A percentile compares a stretch with the other conserved stretches of the same genome.
These are phyloP conservation scores for Ectropis grisescens DNA, from an alignment of 1,140 invertebrate species.

Conservation along the genomic window DNA sequence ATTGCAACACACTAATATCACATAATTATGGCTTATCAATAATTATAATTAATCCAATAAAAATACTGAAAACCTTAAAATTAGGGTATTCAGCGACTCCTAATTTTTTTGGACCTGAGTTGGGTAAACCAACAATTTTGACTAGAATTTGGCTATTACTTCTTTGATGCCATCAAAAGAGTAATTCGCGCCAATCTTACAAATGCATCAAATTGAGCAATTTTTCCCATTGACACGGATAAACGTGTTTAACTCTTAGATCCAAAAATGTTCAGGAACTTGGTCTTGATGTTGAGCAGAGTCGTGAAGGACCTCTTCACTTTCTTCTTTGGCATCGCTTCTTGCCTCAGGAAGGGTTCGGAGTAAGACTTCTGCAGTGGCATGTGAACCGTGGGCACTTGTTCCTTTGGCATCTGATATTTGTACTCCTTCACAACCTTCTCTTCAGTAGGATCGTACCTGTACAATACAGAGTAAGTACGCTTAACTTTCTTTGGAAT, in stretches of 20 bases:
- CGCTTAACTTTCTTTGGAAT: conserved; percentile 54
- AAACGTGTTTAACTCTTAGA: conserved; percentile 44
- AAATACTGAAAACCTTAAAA: no score
- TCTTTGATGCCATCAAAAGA: conserved; percentile 14
- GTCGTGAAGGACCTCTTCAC: conserved; percentile 59
- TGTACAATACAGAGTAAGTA: conserved; percentile 58
- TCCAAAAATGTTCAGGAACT: conserved; percentile 55
- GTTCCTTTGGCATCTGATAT: conserved; percentile 42
- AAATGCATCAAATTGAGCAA: conserved; percentile 66
- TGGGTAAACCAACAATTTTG: conserved; percentile 6
- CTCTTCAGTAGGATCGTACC: conserved; percentile 56
- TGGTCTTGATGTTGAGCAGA: conserved; percentile 55
- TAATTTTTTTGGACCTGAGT: no score
- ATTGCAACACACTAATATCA: conserved; percentile 28
- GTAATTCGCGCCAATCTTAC: conserved; percentile 16
- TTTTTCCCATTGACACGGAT: conserved; percentile 20
- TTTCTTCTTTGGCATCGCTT: conserved; percentile 51
- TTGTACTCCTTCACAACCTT: conserved; percentile 62
- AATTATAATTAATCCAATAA: no score
- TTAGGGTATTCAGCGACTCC: no score
- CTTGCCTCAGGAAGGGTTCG: conserved; percentile 46
- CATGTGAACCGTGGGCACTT: conserved; percentile 11
- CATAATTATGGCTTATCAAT: conserved; percentile 8
- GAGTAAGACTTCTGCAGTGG: conserved; percentile 44
- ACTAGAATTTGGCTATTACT: conserved; percentile 16